Conservation (phyloP, 2,113 vertebrate species). For the Hyaena hyaena region DNA sequence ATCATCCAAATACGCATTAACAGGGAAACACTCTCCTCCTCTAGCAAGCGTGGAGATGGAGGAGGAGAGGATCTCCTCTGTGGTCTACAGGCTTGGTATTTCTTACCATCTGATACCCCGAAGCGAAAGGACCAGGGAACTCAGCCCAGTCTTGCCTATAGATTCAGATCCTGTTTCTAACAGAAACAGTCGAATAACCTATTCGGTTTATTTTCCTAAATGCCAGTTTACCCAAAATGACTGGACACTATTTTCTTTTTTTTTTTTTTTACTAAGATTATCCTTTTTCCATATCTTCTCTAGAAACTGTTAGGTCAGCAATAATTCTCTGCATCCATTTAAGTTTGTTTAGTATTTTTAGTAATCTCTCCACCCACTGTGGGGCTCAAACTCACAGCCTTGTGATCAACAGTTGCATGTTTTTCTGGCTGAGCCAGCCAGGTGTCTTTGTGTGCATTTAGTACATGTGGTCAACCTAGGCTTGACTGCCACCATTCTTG, state of each 20-base stretch:
- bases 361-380: no score
- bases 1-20: not conserved
- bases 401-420: no score
- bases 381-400: no score
- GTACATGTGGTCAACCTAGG: not conserved
- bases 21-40: not conserved
- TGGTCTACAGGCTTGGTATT: not conserved
- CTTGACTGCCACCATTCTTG: not conserved
- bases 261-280: not conserved
- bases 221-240: not conserved
- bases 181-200: not conserved
- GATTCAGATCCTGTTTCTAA: not conserved
- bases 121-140: not conserved
- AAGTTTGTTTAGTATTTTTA: no score
- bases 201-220: not conserved
- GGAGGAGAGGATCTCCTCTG: not conserved
- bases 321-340: slow-evolving; percentile 24
- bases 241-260: not conserved
- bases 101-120: not conserved
- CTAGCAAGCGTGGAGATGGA: not conserved
- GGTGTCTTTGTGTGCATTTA: not conserved
- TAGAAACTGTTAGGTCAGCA: not conserved
- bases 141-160: not conserved
- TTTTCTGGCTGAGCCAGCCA: no score
- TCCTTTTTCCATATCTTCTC: not conserved